Base-by-base conservation (phyloP, 2,797 vertebrate genomes). In the Gorsachius magnificus region DNA sequence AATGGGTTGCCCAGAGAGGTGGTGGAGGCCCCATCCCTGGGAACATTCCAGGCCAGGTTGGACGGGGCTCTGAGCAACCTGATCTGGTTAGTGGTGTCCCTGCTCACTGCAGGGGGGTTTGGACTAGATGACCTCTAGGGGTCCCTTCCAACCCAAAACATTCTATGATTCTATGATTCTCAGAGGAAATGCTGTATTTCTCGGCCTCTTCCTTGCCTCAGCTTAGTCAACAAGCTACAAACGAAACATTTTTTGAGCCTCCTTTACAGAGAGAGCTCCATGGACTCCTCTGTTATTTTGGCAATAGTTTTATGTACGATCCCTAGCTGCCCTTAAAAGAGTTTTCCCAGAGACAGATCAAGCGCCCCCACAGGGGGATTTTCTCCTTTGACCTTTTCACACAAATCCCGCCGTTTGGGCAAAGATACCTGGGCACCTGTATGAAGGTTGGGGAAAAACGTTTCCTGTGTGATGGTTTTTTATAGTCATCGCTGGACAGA, bases 381-480 rank as follows among this genome's bases (percentile, higher is more conserved):
- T 92, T 86, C 69, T 75, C 38, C 69, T 93, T 87, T 63, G 56
- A 74, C 82, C 81, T 91, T 96, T 96, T 81, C 69, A 72, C 46
- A 48, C 28, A 81, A 86, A 78, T 93, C 38, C 33, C 50, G 54
- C 66, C 43, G 1, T 83, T 84, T 56, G 41, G 90, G 65, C 65
- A 89, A n/a, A 90, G 45, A 7, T 64, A 64, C 5, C 74, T 68
- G 46, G 18, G 53, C 65, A 78, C 69, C 54, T 87, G 28, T 75
- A 18, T 61, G 58, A 92, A 58, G 60, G 53, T 29, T 91, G 79
- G 56, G 70, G 69, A 77, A 63, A 69, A 90, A 14, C 25, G 5
- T 94, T 82, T 72, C 70, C 72, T 90, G 29, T 89, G 61, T 57
- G 58, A 48, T 90, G 57, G 2, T 64, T 64, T 65, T 83, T 69